Percentiles rank a stretch among this genome's conserved stretches.
These are phyloP conservation scores for Pachypsylla venusta DNA, from an alignment of 1,140 invertebrate species.

Conservation along the genomic window DNA sequence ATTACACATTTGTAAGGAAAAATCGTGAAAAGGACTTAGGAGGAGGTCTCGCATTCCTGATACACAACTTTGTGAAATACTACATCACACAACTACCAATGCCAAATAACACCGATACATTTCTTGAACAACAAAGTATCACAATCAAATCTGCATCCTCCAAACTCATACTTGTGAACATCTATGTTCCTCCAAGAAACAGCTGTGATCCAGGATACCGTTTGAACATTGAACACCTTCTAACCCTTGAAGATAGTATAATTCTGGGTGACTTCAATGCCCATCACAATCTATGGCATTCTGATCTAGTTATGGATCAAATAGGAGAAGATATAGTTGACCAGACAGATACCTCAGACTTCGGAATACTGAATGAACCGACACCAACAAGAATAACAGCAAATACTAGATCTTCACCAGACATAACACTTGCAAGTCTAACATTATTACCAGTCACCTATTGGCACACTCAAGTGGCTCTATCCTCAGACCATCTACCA, in stretches of 20 bases:
- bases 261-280: constrained; percentile 10
- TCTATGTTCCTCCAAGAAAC: not conserved
- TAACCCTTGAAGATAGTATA: not conserved
- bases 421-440: constrained; percentile 4
- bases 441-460: not conserved
- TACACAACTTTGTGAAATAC: constrained; percentile 5
- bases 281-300: constrained; percentile 8
- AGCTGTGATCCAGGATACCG: constrained; percentile 9
- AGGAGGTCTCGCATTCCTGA: constrained; percentile 2
- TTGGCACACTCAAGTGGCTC: not conserved
- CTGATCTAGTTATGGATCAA: not conserved
- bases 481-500: constrained; percentile 11
- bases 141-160: not conserved
- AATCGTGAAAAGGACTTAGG: not conserved
- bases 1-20: not conserved
- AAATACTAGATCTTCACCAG: not conserved
- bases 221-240: not conserved
- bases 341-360: not conserved
- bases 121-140: not conserved
- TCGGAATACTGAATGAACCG: not conserved
- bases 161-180: constrained; percentile 1
- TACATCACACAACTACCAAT: not conserved
- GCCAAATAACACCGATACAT: not conserved
- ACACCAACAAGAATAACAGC: constrained; percentile 1
- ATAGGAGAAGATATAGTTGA: not conserved